Conservation (phyloP, 2,888 invertebrate genomes). For the Ophraella communa region DNA sequence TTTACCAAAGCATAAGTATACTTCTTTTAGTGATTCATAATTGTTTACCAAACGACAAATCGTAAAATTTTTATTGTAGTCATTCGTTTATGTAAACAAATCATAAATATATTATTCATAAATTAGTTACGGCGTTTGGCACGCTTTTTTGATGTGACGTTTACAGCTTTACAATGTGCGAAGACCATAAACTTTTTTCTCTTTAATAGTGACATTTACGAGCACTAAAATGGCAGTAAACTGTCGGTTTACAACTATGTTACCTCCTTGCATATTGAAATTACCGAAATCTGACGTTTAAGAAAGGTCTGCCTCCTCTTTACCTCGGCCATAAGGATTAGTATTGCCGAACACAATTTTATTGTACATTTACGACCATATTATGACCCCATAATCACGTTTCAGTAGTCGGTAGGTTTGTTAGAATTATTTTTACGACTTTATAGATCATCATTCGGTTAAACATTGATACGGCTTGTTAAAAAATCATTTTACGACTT, state of each 20-base stretch:
- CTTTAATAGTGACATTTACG: constrained; percentile 64
- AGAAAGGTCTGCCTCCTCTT: constrained; percentile 27
- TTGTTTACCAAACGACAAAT: constrained; percentile 27
- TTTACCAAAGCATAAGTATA: neutral
- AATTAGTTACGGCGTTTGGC: constrained; percentile 51
- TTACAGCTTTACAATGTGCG: constrained; percentile 52
- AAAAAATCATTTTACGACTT: constrained; percentile 34
- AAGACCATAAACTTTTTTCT: constrained; percentile 53
- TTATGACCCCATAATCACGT: constrained; percentile 57
- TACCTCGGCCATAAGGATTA: constrained; percentile 47
- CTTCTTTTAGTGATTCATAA: neutral
- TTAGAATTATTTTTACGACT: constrained; percentile 45
- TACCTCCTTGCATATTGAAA: constrained; percentile 50
- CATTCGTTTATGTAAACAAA: constrained; percentile 48
- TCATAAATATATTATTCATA: constrained; percentile 49
- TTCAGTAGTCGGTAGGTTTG: constrained; percentile 48
- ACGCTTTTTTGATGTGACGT: constrained; percentile 46
- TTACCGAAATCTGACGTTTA: constrained; percentile 38
- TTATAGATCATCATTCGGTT: constrained; percentile 46
- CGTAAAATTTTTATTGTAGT: constrained; percentile 44
- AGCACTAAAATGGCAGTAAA: constrained; percentile 67
- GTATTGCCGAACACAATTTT: constrained; percentile 52
- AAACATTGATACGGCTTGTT: constrained; percentile 44
- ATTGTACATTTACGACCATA: constrained; percentile 58
- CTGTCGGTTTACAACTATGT: constrained; percentile 63